Evolutionary conservation across 1,140 invertebrate species (phyloP).

Genomic region (Drosophila triauraria): DNA sequence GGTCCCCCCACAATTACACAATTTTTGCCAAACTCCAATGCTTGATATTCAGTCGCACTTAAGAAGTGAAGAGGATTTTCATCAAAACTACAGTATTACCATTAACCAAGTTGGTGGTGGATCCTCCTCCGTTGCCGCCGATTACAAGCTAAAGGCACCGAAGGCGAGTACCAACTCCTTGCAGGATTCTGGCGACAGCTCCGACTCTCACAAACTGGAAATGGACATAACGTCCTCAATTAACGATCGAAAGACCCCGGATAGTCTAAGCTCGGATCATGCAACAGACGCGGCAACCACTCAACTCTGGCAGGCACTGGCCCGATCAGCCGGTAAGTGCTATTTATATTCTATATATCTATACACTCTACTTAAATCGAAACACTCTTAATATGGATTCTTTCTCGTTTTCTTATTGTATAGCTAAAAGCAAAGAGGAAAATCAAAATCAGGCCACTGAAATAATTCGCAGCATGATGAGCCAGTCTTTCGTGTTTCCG

Average conservation of each 20-base stretch:
- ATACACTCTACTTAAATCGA: too few species aligned
- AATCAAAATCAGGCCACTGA: constrained; percentile 90
- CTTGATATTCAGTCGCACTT: constrained; percentile 57
- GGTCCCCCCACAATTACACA: constrained; percentile 32
- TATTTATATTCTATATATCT: background rate
- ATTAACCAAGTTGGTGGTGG: constrained; percentile 53
- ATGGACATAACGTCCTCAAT: constrained; percentile 73
- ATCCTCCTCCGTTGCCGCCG: constrained; percentile 21
- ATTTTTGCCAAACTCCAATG: constrained; percentile 61
- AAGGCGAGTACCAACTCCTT: constrained; percentile 47
- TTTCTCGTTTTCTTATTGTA: background rate
- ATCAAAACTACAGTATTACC: constrained; percentile 74
- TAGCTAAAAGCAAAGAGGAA: constrained; percentile 77
- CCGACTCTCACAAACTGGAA: constrained; percentile 83
- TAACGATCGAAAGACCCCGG: constrained; percentile 84
- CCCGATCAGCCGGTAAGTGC: constrained; percentile 85
- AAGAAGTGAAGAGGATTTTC: constrained; percentile 53
- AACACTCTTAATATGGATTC: too few species aligned
- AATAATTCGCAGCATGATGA: constrained; percentile 90
- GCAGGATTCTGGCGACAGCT: constrained; percentile 76
- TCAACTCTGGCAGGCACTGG: constrained; percentile 87
- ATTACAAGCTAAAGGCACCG: constrained; percentile 51
- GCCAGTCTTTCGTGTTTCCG: constrained; percentile 89
- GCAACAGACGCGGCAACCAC: constrained; percentile 87
- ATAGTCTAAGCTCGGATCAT: constrained; percentile 87